A percentile compares a stretch with the other conserved stretches of the same genome.
Conservation (phyloP, 1,140 invertebrate species). For the Cyrtorhinus lividipennis region DNA sequence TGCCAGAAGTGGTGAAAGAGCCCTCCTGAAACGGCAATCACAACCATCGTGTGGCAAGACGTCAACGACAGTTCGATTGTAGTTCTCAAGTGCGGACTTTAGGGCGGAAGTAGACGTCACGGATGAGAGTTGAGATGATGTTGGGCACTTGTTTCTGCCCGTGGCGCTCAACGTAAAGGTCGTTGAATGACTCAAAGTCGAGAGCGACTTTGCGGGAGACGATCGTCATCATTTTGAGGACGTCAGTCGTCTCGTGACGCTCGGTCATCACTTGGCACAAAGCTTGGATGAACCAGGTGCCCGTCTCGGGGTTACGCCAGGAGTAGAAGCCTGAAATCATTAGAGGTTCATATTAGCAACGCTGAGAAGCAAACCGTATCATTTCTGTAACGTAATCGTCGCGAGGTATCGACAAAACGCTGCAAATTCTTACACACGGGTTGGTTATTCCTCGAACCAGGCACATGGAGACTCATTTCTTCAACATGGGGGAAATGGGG, state of each 20-base stretch:
- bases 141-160: constrained; percentile 53
- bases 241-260: constrained; percentile 35
- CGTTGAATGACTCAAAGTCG: constrained; percentile 40
- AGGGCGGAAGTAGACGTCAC: constrained; percentile 38
- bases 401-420: too few relatives aligned
- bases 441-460: too few relatives aligned
- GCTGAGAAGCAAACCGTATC: too few relatives aligned
- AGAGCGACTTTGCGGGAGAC: constrained; percentile 46
- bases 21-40: neutral
- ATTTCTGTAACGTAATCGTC: too few relatives aligned
- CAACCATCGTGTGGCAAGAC: neutral
- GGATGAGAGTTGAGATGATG: constrained; percentile 48
- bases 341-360: too few relatives aligned
- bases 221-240: constrained; percentile 46
- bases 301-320: constrained; percentile 46
- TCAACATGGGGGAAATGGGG: too few relatives aligned
- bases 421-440: too few relatives aligned
- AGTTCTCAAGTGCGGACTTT: constrained; percentile 22
- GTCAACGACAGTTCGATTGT: too few relatives aligned
- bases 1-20: neutral
- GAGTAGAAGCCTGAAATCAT: constrained; percentile 49
- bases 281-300: constrained; percentile 57
- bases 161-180: constrained; percentile 34
- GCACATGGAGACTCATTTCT: too few relatives aligned
- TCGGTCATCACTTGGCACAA: constrained; percentile 40